Evolutionary conservation across 2,113 vertebrate genomes (phyloP), one percentile per base, ranked within the genome.

Genomic region (Oreochromis spilurus): DNA sequence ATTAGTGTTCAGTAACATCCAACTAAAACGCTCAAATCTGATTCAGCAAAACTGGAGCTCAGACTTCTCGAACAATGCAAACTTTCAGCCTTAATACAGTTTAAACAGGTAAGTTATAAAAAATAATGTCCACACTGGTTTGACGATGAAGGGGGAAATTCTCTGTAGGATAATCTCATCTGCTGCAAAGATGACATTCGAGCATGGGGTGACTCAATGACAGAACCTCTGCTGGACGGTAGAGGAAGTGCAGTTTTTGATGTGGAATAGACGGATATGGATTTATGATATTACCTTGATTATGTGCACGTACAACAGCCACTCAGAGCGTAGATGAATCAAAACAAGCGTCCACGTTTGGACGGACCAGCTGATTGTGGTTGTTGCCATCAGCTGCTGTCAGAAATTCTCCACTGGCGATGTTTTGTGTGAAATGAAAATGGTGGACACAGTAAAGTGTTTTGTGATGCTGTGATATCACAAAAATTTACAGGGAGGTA

Each of bases 351-450:
- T 31, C 57, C 26, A 31, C 0, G 5, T 17, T 14, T 58, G 1
- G 26, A 31, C 4, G 14, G 26, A 58, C 26, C 26, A 60, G 57
- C 57, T 60, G 57, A 60, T 60, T 60, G 12, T 53, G 1, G 4
- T 60, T 31, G 57, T 17, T 62, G 29, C 58, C 0, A 4, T 4
- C 58, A 62, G 58, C 29, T 36, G 31, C 0, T 36, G 31, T 34
- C 31, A 65, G 31, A 65, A 65, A 65, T 36, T 65, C 17, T n/a
- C 60, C 60, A 36, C 2, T 0, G 0, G 0, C 0, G 17, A 36
- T n/a, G 31, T 17, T 12, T 65, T 65, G 31, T 2, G 9, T 36
- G 31, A n/a, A 65, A 65, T 65, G 31, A 36, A 36, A 65, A n/a
- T 65, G 17, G 31, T 36, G 2, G 17, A 65, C 9, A 2, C 17